Percentiles rank a stretch among this genome's conserved stretches.
phyloP scores from a whole-genome alignment of 37 sponge, comb jelly and placozoan species.

The Ephydatia muelleri region DNA sequence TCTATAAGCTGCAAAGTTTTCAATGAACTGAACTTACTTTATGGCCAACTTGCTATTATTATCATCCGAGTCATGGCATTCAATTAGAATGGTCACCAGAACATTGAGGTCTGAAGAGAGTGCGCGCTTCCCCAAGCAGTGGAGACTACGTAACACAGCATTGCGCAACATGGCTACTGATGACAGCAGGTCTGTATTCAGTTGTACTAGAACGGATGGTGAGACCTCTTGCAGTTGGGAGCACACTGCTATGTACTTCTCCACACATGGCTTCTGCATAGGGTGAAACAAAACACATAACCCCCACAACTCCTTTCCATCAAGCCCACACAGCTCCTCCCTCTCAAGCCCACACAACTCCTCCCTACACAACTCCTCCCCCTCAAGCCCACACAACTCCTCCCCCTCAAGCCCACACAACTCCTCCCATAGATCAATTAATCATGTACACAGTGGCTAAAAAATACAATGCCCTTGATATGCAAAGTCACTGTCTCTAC shows the following conservation, averaged over 20 bases:
- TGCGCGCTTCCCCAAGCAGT: background rate
- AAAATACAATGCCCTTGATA: too few relatives aligned
- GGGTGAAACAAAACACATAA: background rate
- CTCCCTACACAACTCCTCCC: too few relatives aligned
- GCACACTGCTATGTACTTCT: slow-evolving; percentile 12
- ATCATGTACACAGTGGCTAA: too few relatives aligned
- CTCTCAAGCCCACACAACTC: too few relatives aligned
- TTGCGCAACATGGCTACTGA: slow-evolving; percentile 22
- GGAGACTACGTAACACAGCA: slow-evolving; percentile 18
- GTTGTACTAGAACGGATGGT: background rate
- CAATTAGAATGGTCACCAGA: slow-evolving; percentile 37
- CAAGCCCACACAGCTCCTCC: too few relatives aligned
- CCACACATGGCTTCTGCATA: slow-evolving; percentile 25
- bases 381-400: too few relatives aligned
- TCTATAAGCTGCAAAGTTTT: background rate
- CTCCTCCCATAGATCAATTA: too few relatives aligned
- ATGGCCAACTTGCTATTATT: slow-evolving; percentile 42
- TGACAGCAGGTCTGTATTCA: slow-evolving; percentile 16
- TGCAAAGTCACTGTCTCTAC: too few relatives aligned
- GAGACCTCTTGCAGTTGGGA: slow-evolving; percentile 8
- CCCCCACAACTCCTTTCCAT: too few relatives aligned
- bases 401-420: too few relatives aligned
- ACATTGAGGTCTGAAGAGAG: slow-evolving; percentile 20
- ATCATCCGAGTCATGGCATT: slow-evolving; percentile 40
- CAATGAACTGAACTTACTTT: slow-evolving; percentile 15